Evolutionary conservation across 2,113 vertebrate species (phyloP).

Genomic region (Morone saxatilis): DNA sequence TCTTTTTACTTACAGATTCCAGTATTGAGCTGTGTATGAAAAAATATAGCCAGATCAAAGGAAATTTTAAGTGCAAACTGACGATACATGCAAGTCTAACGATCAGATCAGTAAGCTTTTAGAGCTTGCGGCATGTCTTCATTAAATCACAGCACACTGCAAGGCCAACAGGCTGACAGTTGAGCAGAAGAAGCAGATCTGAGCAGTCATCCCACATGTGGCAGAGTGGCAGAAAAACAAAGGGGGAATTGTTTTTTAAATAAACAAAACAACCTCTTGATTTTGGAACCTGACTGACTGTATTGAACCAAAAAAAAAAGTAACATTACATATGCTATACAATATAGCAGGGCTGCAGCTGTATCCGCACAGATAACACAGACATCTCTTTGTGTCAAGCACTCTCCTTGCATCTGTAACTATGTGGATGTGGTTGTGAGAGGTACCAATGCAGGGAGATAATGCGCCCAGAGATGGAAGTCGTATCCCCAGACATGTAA

Average conservation of each 20-base stretch:
- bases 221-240: background rate
- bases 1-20: background rate
- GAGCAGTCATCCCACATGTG: background rate
- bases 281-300: background rate
- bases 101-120: background rate
- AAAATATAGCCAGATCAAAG: background rate
- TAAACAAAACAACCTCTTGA: slow-evolving; percentile 1
- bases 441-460: slow-evolving; percentile 19
- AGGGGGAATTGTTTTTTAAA: background rate
- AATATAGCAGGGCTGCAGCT: background rate
- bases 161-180: background rate
- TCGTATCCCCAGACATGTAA: slow-evolving; percentile 20
- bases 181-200: background rate
- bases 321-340: too few species aligned
- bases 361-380: background rate
- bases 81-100: background rate
- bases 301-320: background rate
- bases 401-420: background rate
- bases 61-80: slow-evolving; percentile 1
- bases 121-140: background rate
- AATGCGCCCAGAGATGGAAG: slow-evolving; percentile 34
- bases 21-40: background rate
- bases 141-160: background rate
- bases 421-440: slow-evolving; percentile 1
- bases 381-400: background rate